Conservation (phyloP, 2,888 invertebrate genomes). For the Bombylius discolor region DNA sequence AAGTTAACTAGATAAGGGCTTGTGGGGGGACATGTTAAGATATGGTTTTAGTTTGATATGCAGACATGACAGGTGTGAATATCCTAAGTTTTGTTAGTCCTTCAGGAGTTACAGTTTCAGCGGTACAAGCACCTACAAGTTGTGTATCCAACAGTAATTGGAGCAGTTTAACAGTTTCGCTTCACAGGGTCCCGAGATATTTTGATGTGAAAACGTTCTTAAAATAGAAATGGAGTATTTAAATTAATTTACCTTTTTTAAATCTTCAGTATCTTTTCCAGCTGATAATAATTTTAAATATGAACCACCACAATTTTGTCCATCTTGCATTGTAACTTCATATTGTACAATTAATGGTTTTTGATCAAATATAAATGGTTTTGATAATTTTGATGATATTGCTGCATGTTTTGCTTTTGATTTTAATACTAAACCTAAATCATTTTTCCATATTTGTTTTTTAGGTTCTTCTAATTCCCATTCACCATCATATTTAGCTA, state of each 20-base stretch:
- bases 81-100: no score
- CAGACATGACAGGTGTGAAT: no score
- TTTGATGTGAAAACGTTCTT: no score
- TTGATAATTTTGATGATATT: conserved; percentile 62
- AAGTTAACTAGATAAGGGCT: no score
- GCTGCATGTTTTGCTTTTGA: conserved; percentile 96
- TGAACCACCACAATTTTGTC: conserved; percentile 76
- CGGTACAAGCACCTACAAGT: no score
- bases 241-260: conserved; percentile 42
- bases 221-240: no score
- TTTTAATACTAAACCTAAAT: conserved; percentile 78
- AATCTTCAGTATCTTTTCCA: conserved; percentile 52
- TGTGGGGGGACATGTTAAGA: no score
- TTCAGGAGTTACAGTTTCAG: no score
- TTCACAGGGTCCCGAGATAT: no score
- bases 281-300: conserved; percentile 86
- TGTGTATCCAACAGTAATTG: no score
- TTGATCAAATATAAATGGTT: conserved; percentile 68
- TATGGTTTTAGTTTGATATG: no score
- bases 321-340: conserved; percentile 70
- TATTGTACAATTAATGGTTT: conserved; percentile 86
- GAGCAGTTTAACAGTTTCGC: no score
- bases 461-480: conserved; percentile 65
- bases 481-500: conserved; percentile 88
- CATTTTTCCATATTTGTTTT: conserved; percentile 65